Evolutionary conservation across 2,797 vertebrate species (phyloP), one percentile per base, ranked within the genome.

Genomic region (Myoxocephalus aenaeus): DNA sequence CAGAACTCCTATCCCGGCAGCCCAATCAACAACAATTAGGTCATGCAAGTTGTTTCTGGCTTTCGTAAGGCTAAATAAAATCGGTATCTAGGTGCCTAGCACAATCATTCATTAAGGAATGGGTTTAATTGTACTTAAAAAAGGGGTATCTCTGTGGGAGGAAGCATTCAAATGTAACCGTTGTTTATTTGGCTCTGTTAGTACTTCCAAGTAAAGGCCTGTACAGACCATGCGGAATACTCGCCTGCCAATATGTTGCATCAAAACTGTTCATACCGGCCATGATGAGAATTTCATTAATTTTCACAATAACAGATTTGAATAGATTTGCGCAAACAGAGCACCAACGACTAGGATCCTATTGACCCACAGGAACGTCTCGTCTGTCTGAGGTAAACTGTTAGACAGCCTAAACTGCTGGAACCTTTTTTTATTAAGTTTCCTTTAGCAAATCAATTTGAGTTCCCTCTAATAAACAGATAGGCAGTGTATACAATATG

Each of bases 1-100:
- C 25, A 70, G 63, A 61, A 51, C 3, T 72, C 34, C 38, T 36
- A 40, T 59, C 59, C 70, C 51, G 4, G 32, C 40, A 69, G 65
- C 64, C 25, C 27, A 32, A 51, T 75, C 48, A 61, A 73, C 57
- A 71, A 29, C 76, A 53, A 79, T 69, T 77, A 74, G 56, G 65
- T 46, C 59, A 51, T 57, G 58, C 22, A 42, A 73, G 34, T 69
- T 74, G 68, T 71, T 77, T 61, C 51, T 75, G 9, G 34, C 48
- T 64, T 72, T 65, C 48, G 15, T 57, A 22, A n/a, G 22, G 42
- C 29, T 46, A 20, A 59, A 48, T 61, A 4, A 65, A 64, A 61
- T 65, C n/a, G 40, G 7, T 63, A 67, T 40, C 54, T 53, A 57
- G 11, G 22, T 73, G 5, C n/a, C 8, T 32, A 22, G 17, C 50